A percentile compares a stretch with the other conserved stretches of the same genome.
phyloP scores from a whole-genome alignment of 2,888 invertebrate species.

The Thysanoteuthis rhombus region DNA sequence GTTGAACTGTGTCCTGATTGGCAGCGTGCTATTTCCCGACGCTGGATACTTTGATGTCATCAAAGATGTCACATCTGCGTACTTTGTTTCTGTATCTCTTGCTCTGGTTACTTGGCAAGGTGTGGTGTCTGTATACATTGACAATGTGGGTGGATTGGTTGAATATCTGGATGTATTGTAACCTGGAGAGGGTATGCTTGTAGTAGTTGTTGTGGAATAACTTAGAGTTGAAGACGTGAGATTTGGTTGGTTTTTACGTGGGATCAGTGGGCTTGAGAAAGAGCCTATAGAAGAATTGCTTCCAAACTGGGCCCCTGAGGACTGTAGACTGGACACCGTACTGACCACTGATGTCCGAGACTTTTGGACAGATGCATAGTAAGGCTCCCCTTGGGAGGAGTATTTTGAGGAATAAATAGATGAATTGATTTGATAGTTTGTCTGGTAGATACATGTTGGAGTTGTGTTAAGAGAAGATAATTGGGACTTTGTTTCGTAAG shows the following conservation, averaged over 20 bases:
- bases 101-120: background rate
- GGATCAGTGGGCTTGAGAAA: background rate
- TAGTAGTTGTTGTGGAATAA: background rate
- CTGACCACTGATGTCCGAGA: background rate
- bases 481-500: background rate
- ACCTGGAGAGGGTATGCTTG: background rate
- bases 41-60: background rate
- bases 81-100: background rate
- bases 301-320: background rate
- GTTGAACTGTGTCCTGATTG: slow-evolving; percentile 17
- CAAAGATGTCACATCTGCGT: slow-evolving; percentile 19
- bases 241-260: background rate
- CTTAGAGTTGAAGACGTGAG: background rate
- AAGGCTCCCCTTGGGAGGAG: background rate
- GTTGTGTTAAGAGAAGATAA: background rate
- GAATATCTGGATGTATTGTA: background rate
- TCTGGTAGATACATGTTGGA: background rate
- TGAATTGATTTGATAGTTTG: background rate
- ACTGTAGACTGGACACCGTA: background rate
- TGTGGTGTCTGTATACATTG: background rate
- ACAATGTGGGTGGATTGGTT: background rate
- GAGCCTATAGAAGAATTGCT: background rate
- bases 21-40: background rate
- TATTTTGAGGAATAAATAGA: background rate
- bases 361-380: slow-evolving; percentile 15